A percentile compares a stretch with the other conserved stretches of the same genome.
Conservation (phyloP, 2,888 invertebrate genomes). For the Emmelina monodactyla region DNA sequence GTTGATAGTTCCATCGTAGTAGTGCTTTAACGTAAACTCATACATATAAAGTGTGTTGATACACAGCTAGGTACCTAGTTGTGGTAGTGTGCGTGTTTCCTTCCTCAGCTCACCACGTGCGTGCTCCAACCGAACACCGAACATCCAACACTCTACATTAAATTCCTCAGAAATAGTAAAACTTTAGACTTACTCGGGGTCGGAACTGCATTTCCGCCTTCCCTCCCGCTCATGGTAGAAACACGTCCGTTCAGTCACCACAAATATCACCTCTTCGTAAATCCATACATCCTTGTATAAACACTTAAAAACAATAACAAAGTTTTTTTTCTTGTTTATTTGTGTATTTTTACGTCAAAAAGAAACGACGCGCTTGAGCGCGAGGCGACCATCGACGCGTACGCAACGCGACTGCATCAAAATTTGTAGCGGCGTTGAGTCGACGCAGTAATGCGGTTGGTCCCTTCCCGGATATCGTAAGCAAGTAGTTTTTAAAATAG, state of each 20-base stretch:
- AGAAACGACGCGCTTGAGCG: constrained; percentile 49
- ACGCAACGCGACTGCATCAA: constrained; percentile 62
- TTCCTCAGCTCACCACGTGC: constrained; percentile 1
- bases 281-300: constrained; percentile 43
- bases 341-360: constrained; percentile 26
- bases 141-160: background rate
- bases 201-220: constrained; percentile 64
- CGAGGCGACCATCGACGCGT: constrained; percentile 54
- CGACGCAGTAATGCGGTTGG: constrained; percentile 41
- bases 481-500: constrained; percentile 62
- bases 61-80: too few species aligned
- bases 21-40: too few species aligned
- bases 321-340: constrained; percentile 3
- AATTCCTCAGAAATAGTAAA: background rate
- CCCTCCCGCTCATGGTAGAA: constrained; percentile 59
- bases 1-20: too few species aligned
- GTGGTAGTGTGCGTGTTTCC: constrained; percentile 1
- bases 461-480: constrained; percentile 63
- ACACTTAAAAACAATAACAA: constrained; percentile 31
- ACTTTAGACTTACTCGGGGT: constrained; percentile 55
- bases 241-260: constrained; percentile 45
- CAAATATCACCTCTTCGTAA: constrained; percentile 53
- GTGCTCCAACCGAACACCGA: background rate
- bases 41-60: too few species aligned
- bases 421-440: constrained; percentile 32